Evolutionary conservation across 2,113 vertebrate species (phyloP).

Genomic region (Sprattus sprattus): DNA sequence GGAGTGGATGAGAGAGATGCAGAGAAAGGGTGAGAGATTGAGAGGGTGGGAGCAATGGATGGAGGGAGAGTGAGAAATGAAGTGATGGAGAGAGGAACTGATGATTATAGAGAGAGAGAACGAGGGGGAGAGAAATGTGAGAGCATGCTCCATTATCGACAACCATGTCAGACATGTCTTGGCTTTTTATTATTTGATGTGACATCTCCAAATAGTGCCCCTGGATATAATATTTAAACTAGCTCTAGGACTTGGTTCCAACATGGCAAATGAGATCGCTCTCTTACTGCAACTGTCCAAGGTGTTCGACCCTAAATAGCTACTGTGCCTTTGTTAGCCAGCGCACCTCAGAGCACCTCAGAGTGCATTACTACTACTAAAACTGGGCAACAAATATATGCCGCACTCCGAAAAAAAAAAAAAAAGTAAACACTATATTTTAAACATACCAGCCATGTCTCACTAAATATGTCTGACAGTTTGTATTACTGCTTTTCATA

Average conservation of each 20-base stretch:
- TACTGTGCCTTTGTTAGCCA: neutral
- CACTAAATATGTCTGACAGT: no score
- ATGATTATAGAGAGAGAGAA: slow-evolving; percentile 9
- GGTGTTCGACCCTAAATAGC: neutral
- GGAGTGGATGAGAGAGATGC: slow-evolving; percentile 21
- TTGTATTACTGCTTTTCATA: neutral
- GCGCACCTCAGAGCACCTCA: neutral
- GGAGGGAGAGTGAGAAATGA: slow-evolving; percentile 23
- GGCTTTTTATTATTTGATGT: slow-evolving; percentile 13
- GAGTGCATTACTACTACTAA: no score
- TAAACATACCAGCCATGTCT: neutral
- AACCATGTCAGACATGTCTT: slow-evolving; percentile 10
- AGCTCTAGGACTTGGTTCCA: neutral
- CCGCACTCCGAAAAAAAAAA: no score
- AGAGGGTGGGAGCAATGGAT: slow-evolving; percentile 9
- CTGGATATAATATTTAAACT: slow-evolving; percentile 4
- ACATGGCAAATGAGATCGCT: neutral
- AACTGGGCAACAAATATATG: neutral
- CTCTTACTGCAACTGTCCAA: neutral
- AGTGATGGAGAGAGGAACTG: slow-evolving; percentile 10
- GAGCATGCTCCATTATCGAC: slow-evolving; percentile 6
- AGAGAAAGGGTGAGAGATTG: slow-evolving; percentile 30
- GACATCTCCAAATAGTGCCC: neutral
- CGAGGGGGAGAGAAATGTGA: neutral
- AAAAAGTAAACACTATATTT: no score